Conservation (phyloP, 2,797 vertebrate genomes). For the Glossophaga mutica region DNA sequence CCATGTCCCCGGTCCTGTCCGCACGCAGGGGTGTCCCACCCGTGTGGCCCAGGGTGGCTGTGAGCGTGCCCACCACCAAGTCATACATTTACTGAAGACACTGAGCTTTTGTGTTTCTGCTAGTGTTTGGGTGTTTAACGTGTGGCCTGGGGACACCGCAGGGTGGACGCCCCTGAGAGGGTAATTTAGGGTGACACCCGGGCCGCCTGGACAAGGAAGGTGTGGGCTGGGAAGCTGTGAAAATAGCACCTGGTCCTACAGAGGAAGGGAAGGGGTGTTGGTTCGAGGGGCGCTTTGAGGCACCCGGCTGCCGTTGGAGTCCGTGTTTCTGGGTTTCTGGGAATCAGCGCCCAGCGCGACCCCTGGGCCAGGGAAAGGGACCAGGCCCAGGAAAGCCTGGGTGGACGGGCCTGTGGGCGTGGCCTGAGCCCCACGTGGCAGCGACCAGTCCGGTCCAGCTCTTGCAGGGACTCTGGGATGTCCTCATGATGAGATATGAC, state of each 20-base stretch:
- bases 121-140: too few species aligned
- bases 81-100: too few species aligned
- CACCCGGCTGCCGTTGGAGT: neutral
- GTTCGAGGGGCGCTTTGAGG: neutral
- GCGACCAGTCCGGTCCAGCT: neutral
- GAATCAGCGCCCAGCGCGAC: neutral
- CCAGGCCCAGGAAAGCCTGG: neutral
- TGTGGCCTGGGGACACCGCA: too few species aligned
- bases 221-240: too few species aligned
- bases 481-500: neutral
- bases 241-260: neutral
- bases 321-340: neutral
- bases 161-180: neutral
- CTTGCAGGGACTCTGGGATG: neutral
- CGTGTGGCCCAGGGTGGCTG: too few species aligned
- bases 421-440: too few species aligned
- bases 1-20: neutral
- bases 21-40: too few species aligned
- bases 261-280: too few species aligned
- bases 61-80: too few species aligned
- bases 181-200: neutral
- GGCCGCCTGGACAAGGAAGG: neutral
- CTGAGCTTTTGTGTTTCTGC: too few species aligned
- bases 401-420: neutral
- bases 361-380: neutral